phyloP scores from a whole-genome alignment of 2,888 invertebrate species.

The Melolontha melolontha region DNA sequence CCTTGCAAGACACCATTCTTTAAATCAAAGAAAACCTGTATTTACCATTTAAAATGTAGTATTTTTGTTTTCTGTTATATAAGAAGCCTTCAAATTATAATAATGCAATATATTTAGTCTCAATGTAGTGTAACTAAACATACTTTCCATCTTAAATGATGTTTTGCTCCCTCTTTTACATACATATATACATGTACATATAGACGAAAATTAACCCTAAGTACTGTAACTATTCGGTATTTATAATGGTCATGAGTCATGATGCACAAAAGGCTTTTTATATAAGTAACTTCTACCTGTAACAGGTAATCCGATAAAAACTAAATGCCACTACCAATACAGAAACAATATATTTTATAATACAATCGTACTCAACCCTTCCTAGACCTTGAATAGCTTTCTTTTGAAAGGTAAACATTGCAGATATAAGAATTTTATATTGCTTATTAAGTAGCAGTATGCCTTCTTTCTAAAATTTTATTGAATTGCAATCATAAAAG shows the following conservation, averaged over 20 bases:
- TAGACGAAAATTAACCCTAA: too few species aligned
- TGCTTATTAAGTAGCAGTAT: conserved; percentile 4
- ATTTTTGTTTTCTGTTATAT: too few species aligned
- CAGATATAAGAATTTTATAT: conserved; percentile 4
- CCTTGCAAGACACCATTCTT: neutral
- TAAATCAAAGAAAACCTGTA: too few species aligned
- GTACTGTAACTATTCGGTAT: neutral
- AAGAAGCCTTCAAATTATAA: too few species aligned
- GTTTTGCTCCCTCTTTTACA: too few species aligned
- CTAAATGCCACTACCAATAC: conserved; percentile 22
- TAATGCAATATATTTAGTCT: too few species aligned
- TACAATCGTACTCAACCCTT: conserved; percentile 12
- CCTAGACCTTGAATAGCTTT: conserved; percentile 18
- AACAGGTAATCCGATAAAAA: conserved; percentile 25
- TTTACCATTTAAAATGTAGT: conserved; percentile 4
- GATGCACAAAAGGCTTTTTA: neutral
- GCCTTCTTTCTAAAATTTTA: too few species aligned
- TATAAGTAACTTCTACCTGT: conserved; percentile 23
- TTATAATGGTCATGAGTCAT: neutral
- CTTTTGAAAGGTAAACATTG: conserved; percentile 22
- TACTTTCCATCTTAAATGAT: too few species aligned
- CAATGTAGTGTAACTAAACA: too few species aligned
- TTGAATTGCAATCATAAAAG: neutral
- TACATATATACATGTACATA: neutral
- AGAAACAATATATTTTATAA: conserved; percentile 15